phyloP scores from a whole-genome alignment of 1,140 invertebrate genomes.

The Gyrodactylus salaris region DNA sequence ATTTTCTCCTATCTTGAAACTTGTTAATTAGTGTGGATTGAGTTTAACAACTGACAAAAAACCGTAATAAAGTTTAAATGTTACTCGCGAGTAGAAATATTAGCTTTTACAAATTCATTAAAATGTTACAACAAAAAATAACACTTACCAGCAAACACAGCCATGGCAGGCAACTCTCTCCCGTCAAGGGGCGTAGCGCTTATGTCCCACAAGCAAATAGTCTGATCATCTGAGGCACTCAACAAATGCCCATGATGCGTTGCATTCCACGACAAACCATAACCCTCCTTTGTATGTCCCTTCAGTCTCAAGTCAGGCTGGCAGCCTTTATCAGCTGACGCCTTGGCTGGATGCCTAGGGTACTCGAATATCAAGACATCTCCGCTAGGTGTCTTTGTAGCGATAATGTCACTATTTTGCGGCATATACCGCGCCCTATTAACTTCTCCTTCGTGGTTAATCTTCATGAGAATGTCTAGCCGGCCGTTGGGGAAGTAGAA shows the following conservation, averaged over 20 bases:
- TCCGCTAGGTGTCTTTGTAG: slow-evolving; percentile 6
- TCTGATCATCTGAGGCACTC: slow-evolving; percentile 7
- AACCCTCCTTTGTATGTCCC: slow-evolving; percentile 8
- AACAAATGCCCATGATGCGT: slow-evolving; percentile 5
- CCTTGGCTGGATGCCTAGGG: slow-evolving; percentile 93
- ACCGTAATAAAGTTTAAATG: too few species aligned
- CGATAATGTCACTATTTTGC: slow-evolving; percentile 7
- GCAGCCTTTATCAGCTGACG: slow-evolving; percentile 15
- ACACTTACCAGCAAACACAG: slow-evolving; percentile 95
- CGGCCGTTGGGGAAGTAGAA: slow-evolving; percentile 95
- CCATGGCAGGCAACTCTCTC: slow-evolving; percentile 74
- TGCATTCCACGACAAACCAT: slow-evolving; percentile 7
- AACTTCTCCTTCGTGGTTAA: slow-evolving; percentile 8
- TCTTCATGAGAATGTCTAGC: slow-evolving; percentile 75
- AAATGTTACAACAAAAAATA: too few species aligned
- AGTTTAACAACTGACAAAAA: too few species aligned
- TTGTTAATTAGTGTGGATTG: too few species aligned
- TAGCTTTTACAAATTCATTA: too few species aligned
- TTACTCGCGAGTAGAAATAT: too few species aligned
- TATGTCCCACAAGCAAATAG: slow-evolving; percentile 8
- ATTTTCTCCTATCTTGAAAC: too few species aligned
- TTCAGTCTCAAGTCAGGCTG: slow-evolving; percentile 3
- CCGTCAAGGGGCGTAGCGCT: slow-evolving; percentile 39
- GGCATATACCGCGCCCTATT: slow-evolving; percentile 9
- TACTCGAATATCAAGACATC: slow-evolving; percentile 32